Evolutionary conservation across 2,113 vertebrate species (phyloP), one percentile per base, ranked within the genome.

Genomic region (Cryptoleucopteryx plumbea): DNA sequence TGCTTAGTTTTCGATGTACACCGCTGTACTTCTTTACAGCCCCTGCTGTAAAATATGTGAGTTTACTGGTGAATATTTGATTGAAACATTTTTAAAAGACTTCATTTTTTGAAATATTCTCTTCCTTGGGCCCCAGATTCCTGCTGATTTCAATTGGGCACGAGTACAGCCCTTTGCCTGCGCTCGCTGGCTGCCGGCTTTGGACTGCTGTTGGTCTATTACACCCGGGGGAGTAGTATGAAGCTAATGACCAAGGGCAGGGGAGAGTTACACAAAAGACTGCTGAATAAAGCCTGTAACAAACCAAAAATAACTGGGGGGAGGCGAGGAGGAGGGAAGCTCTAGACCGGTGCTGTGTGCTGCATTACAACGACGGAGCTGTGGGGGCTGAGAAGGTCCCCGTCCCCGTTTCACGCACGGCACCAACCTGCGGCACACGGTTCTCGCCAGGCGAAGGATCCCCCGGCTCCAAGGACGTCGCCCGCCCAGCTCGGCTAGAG

Each of bases 161-260:
- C 0, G 10, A 87, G 70, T 72, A 85, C 62, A 95, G 45, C 48
- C 61, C 72, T 78, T 86, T 50, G 29, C 78, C 78, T 93, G 78
- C 1, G 1, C 66, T 95, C 36, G 2, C 89, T 94, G 93, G 36
- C 93, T 90, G 58, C 81, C 3, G 15, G 53, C 48, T 87, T 89
- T 65, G 34, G 71, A 18, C 58, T 93, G 78, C 84, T 94, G 56
- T 82, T 89, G 84, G 94, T 94, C 66, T 82, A 7, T 80, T 53
- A 72, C 62, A 73, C 94, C 26, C 58, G 0, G 58, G 65, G 82
- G 83, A 91, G 74, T 34, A 73, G 66, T 48, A 66, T 68, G 81
- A 95, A 91, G 78, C 91, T 95, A 87, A 95, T 88, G 91, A 91
- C 91, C 81, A 59, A 87, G 65, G 68, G 61, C 81, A 94, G 95